Evolutionary conservation across 2,888 invertebrate species (phyloP).

Genomic region (Cremastobaeus sp.): DNA sequence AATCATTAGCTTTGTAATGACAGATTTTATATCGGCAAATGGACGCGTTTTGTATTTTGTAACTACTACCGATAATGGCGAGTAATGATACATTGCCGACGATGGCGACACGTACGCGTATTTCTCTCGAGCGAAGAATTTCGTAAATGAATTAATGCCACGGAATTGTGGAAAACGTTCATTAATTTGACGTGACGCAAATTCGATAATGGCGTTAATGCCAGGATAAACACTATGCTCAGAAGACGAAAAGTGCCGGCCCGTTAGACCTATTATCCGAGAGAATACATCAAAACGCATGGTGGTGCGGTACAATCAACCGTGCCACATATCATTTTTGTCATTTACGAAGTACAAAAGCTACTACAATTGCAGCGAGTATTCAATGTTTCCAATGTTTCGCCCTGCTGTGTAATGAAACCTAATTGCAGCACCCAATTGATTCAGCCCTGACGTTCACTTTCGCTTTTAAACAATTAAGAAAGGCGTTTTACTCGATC

Average conservation of each 20-base stretch:
- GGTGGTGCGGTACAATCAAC: too few relatives aligned
- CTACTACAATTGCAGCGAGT: too few relatives aligned
- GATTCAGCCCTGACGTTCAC: too few relatives aligned
- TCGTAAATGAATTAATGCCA: constrained; percentile 48
- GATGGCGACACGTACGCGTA: constrained; percentile 49
- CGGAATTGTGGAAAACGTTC: constrained; percentile 48
- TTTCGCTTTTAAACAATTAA: too few relatives aligned
- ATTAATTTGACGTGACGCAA: constrained; percentile 51
- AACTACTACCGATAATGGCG: constrained; percentile 57
- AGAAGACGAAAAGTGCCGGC: constrained; percentile 22
- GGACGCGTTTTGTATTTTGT: constrained; percentile 57
- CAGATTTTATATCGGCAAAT: constrained; percentile 59
- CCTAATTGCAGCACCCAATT: too few relatives aligned
- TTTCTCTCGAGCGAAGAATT: constrained; percentile 34
- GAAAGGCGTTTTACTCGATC: too few relatives aligned
- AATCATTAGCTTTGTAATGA: constrained; percentile 61
- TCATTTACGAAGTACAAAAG: too few relatives aligned
- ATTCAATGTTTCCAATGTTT: too few relatives aligned
- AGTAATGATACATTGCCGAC: constrained; percentile 49
- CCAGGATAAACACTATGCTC: constrained; percentile 23
- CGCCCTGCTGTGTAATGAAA: too few relatives aligned
- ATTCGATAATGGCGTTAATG: constrained; percentile 54
- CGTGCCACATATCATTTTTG: too few relatives aligned
- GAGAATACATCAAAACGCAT: not conserved
- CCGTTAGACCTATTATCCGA: constrained; percentile 29